Percentiles rank a stretch among this genome's conserved stretches.
Evolutionary conservation across 2,113 vertebrate genomes (phyloP).

Genomic region (Echinops telfairi): DNA sequence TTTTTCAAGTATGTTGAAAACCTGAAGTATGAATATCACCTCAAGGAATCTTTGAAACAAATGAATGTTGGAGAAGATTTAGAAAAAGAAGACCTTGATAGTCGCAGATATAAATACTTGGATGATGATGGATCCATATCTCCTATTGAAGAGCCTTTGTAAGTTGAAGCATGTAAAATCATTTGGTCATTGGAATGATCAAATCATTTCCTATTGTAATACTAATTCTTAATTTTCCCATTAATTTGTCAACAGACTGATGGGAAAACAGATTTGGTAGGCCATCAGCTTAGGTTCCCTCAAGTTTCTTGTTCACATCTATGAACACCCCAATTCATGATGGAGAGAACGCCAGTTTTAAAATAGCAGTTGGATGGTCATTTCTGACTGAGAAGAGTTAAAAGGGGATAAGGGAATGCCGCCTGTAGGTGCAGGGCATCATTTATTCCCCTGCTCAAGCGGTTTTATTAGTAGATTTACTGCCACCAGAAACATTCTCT

Average conservation of each 20-base stretch:
- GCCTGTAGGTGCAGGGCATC: too few species aligned
- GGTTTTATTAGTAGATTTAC: too few species aligned
- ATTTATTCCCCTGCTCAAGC: too few species aligned
- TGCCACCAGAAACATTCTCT: too few species aligned
- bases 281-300: too few species aligned
- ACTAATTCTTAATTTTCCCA: background rate
- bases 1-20: slow-evolving; percentile 87
- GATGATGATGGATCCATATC: slow-evolving; percentile 90
- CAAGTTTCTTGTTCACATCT: too few species aligned
- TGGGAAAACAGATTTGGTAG: too few species aligned
- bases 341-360: too few species aligned
- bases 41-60: slow-evolving; percentile 85
- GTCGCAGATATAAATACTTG: slow-evolving; percentile 86
- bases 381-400: too few species aligned
- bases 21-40: slow-evolving; percentile 87
- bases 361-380: too few species aligned
- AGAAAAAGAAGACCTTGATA: slow-evolving; percentile 83
- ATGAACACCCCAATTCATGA: too few species aligned
- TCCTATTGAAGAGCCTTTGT: slow-evolving; percentile 87
- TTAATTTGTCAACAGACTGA: background rate
- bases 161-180: slow-evolving; percentile 73
- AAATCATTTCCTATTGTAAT: background rate
- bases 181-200: background rate
- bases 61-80: slow-evolving; percentile 85
- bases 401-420: too few species aligned